Base-by-base conservation (phyloP, 2,888 invertebrate species). In the Steinernema hermaphroditum region DNA sequence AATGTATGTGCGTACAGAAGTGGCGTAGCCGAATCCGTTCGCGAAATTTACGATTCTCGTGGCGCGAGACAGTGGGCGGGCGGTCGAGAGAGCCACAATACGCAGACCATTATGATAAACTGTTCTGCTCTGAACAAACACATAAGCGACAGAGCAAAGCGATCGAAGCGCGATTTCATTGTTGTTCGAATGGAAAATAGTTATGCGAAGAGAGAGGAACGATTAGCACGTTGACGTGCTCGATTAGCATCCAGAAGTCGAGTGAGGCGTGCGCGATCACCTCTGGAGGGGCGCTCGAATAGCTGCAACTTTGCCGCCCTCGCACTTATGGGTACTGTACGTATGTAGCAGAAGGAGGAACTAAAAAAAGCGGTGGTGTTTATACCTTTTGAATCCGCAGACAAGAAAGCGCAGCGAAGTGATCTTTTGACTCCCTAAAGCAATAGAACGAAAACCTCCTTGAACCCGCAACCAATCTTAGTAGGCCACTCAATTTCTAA, bases 91-190 rank as follows among this genome's bases (percentile, higher is more conserved):
- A 29, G 62, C 62, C 62, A 62, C 62, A 62, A 62, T 62, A 27
- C 62, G 32, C 62, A 62, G 62, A 62, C 62, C 62, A 62, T 62
- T 62, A 62, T 62, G 62, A 62, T 62, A 62, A 62, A 62, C 62
- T 62, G 62, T 62, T 62, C 62, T 2, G 62, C 62, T 62, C 62
- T 62, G 62, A 62, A 62, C 62, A 62, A 62, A 62, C 62, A 62
- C 62, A 62, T 62, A 62, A 62, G 62, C 62, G 62, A 62, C 62
- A 62, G 62, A 62, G 62, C 32, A 62, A 62, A 62, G 62, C 62
- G 62, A 32, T 1, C 62, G 62, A 62, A 62, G 62, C 62, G 62
- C 62, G 62, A 62, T 62, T 29, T 62, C 62, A 62, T 62, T 62
- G 32, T 62, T 62, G 62, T 32, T 29, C 62, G 62, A 62, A 34